Percentiles rank a stretch among this genome's conserved stretches.
Conservation (phyloP, 1,140 invertebrate genomes). For the Rhagoletis pomonella region DNA sequence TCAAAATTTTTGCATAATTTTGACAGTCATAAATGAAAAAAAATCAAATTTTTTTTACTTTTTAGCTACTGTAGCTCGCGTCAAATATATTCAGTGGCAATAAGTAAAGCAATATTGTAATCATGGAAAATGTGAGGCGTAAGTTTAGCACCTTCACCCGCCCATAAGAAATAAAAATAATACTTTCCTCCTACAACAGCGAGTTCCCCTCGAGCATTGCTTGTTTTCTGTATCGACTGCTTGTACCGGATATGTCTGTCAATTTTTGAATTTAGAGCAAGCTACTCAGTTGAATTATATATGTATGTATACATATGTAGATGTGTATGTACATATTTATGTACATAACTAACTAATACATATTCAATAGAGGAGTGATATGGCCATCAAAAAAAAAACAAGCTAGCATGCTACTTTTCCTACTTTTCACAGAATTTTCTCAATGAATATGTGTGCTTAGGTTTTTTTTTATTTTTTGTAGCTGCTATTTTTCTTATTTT, state of each 20-base stretch:
- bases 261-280: neutral
- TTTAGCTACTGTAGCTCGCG: no score
- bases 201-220: neutral
- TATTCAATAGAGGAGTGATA: neutral
- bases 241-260: conserved; percentile 1
- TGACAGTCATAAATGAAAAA: no score
- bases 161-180: no score
- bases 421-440: neutral
- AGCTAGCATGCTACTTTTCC: neutral
- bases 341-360: neutral
- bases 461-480: neutral
- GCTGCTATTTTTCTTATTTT: neutral
- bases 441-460: neutral
- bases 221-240: neutral
- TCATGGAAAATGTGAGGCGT: no score
- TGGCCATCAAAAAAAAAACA: neutral
- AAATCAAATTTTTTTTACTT: no score
- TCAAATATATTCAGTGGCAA: no score
- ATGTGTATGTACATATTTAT: neutral
- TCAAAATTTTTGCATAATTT: no score
- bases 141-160: no score
- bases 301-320: neutral
- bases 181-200: neutral
- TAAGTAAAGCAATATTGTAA: no score
- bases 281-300: no score